A percentile compares a stretch with the other conserved stretches of the same genome.
Evolutionary conservation across 2,888 invertebrate species (phyloP).

Genomic region (Eumacrocentrus americanus): DNA sequence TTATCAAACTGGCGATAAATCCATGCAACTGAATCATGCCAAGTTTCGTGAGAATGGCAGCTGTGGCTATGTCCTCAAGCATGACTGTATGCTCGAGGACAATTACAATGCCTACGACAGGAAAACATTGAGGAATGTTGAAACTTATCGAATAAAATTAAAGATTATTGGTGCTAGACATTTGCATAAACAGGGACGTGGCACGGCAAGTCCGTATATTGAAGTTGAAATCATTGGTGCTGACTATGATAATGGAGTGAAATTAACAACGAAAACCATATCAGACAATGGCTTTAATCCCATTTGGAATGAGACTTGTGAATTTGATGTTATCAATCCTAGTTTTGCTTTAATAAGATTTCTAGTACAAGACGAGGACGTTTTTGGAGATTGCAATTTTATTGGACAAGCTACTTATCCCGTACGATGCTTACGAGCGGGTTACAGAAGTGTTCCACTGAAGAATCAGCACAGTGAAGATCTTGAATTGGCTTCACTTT

Average conservation of each 20-base stretch:
- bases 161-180: constrained; percentile 90
- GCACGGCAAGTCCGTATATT: constrained; percentile 88
- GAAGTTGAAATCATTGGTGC: constrained; percentile 91
- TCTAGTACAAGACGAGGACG: constrained; percentile 92
- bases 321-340: constrained; percentile 82
- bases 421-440: constrained; percentile 77
- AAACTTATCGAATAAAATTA: constrained; percentile 72
- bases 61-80: constrained; percentile 92
- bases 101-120: constrained; percentile 80
- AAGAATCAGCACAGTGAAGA: constrained; percentile 92
- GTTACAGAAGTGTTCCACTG: constrained; percentile 89
- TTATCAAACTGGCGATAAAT: constrained; percentile 93
- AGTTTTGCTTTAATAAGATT: constrained; percentile 85
- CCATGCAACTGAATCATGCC: constrained; percentile 96
- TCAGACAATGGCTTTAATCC: constrained; percentile 95
- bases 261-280: constrained; percentile 84
- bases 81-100: constrained; percentile 84
- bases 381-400: constrained; percentile 96
- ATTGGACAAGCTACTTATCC: constrained; percentile 96
- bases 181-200: constrained; percentile 80
- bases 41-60: constrained; percentile 91
- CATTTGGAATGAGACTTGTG: constrained; percentile 85
- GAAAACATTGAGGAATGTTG: constrained; percentile 66
- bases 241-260: constrained; percentile 82
- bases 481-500: constrained; percentile 86